Conservation (phyloP, 2,797 vertebrate genomes). For the Meriones psammophilus region DNA sequence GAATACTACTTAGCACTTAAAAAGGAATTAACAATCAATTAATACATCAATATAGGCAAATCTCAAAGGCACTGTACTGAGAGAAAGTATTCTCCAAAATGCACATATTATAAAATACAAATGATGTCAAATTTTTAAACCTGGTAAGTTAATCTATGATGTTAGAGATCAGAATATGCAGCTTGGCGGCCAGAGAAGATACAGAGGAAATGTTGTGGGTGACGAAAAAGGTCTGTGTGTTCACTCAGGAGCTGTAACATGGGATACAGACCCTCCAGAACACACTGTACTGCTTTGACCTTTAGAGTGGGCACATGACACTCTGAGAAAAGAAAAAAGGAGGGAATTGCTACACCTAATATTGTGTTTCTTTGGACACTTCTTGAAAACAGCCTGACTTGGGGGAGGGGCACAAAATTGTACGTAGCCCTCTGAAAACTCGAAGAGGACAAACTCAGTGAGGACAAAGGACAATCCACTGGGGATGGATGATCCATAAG, state of each 20-base stretch:
- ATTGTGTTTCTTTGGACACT: conserved; percentile 13
- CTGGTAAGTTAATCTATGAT: not conserved
- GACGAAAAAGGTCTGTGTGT: not conserved
- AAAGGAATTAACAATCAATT: conserved; percentile 17
- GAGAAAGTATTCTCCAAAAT: not conserved
- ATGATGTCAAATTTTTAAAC: conserved; percentile 17
- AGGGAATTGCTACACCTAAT: not conserved
- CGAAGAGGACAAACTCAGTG: not conserved
- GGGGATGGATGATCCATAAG: not conserved
- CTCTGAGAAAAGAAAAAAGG: not conserved
- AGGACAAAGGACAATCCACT: too few relatives aligned
- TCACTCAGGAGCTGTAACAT: not conserved
- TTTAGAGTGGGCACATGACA: not conserved
- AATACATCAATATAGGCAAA: not conserved
- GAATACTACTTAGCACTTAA: not conserved
- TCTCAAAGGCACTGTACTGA: not conserved
- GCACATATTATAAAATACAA: not conserved
- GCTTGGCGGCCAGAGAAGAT: not conserved
- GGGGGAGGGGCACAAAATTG: not conserved
- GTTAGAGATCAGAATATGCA: not conserved
- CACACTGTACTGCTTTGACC: not conserved
- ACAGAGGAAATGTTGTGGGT: not conserved
- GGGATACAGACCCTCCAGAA: not conserved
- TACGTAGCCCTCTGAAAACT: not conserved
- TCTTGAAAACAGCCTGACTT: conserved; percentile 3